These are phyloP conservation scores for Alligator mississippiensis DNA, from an alignment of 2,113 vertebrate genomes.

Conservation along the genomic window DNA sequence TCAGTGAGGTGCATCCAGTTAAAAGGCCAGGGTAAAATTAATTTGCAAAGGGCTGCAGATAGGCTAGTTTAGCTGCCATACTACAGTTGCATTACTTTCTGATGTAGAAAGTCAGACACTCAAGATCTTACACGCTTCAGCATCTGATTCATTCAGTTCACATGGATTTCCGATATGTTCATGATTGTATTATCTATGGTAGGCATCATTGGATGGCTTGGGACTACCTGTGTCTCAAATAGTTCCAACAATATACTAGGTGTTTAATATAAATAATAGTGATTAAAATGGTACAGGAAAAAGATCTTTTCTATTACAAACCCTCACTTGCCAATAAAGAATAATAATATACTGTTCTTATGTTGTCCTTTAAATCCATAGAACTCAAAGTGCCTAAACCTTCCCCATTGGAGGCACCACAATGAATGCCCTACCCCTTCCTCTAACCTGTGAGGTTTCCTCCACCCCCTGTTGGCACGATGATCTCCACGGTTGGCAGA, in stretches of 20 bases:
- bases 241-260: constrained; percentile 33
- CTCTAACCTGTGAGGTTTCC: constrained; percentile 89
- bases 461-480: constrained; percentile 92
- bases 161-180: background rate
- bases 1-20: background rate
- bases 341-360: constrained; percentile 35
- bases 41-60: background rate
- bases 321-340: background rate
- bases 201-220: constrained; percentile 31
- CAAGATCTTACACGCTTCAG: constrained; percentile 28
- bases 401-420: background rate
- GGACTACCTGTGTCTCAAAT: constrained; percentile 39
- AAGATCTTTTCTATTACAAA: constrained; percentile 12
- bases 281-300: constrained; percentile 64
- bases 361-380: constrained; percentile 28
- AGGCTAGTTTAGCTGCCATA: background rate
- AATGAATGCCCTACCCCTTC: constrained; percentile 4
- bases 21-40: background rate
- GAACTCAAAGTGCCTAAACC: constrained; percentile 24
- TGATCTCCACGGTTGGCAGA: constrained; percentile 85
- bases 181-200: constrained; percentile 9
- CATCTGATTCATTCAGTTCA: constrained; percentile 12
- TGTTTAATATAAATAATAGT: constrained; percentile 48
- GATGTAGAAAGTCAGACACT: constrained; percentile 24
- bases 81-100: constrained; percentile 22